A percentile compares a stretch with the other conserved stretches of the same genome.
Evolutionary conservation across 2,888 invertebrate genomes (phyloP).

Genomic region (Calameuta filiformis): DNA sequence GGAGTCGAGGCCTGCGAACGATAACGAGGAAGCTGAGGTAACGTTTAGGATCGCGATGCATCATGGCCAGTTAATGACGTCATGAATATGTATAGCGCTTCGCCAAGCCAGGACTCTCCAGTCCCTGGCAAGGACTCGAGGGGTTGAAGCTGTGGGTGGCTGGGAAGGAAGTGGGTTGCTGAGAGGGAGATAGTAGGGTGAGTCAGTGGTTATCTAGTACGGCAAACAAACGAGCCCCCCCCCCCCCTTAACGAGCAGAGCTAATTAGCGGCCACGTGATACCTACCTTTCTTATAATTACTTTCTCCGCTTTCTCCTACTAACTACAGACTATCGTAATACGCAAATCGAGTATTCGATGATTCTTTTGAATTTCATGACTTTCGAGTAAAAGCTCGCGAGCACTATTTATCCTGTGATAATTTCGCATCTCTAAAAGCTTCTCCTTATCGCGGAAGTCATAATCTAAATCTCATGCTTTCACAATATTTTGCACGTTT

Average conservation of each 20-base stretch:
- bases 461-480: not conserved
- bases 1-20: not conserved
- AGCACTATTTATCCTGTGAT: no score
- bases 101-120: not conserved
- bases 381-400: no score
- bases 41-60: constrained; percentile 57
- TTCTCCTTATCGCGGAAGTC: no score
- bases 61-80: constrained; percentile 57
- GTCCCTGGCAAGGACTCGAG: not conserved
- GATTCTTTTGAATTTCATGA: no score
- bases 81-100: constrained; percentile 53
- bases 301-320: not conserved
- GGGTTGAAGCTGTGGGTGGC: not conserved
- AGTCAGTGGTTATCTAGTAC: not conserved
- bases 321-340: not conserved
- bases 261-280: not conserved
- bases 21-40: constrained; percentile 38
- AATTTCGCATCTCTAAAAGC: no score
- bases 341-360: not conserved
- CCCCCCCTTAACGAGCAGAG: not conserved
- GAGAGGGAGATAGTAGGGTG: not conserved
- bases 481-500: not conserved
- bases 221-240: not conserved
- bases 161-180: not conserved
- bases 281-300: not conserved